Conservation (phyloP, 2,888 invertebrate species). For the Taenaris catops region DNA sequence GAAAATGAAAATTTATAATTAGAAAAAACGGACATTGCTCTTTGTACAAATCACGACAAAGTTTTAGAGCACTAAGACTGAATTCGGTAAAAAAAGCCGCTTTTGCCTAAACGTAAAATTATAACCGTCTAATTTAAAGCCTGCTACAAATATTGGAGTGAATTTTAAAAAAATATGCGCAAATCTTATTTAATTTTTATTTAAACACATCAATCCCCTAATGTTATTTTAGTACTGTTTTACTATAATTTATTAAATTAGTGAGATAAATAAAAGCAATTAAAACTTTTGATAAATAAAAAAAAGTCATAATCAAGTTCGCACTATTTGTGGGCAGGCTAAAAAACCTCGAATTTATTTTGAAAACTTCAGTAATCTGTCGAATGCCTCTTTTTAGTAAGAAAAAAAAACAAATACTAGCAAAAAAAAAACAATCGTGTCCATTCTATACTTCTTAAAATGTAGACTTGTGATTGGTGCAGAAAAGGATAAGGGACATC, state of each 20-base stretch:
- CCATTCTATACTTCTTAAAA: constrained; percentile 41
- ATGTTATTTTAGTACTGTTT: too few relatives aligned
- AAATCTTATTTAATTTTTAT: too few relatives aligned
- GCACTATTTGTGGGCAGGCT: constrained; percentile 23
- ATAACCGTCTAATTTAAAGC: constrained; percentile 34
- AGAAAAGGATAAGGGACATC: constrained; percentile 36
- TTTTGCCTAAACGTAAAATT: constrained; percentile 41
- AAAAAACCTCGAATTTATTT: constrained; percentile 32
- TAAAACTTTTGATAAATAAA: neutral
- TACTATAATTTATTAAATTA: neutral
- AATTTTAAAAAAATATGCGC: constrained; percentile 8
- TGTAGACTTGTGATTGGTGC: constrained; percentile 52
- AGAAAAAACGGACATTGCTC: constrained; percentile 45
- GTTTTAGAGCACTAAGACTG: constrained; percentile 76
- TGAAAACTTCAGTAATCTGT: constrained; percentile 25
- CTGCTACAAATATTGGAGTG: constrained; percentile 23
- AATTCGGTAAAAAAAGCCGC: constrained; percentile 52
- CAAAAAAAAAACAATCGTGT: constrained; percentile 36
- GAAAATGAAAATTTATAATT: constrained; percentile 16
- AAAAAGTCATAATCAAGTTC: constrained; percentile 12
- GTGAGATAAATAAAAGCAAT: neutral
- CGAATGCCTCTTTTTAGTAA: constrained; percentile 23
- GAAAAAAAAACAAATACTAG: constrained; percentile 18
- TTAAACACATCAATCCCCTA: too few relatives aligned
- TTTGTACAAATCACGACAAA: constrained; percentile 43